Evolutionary conservation across 2,113 vertebrate species (phyloP).

Genomic region (Diadophis punctatus): DNA sequence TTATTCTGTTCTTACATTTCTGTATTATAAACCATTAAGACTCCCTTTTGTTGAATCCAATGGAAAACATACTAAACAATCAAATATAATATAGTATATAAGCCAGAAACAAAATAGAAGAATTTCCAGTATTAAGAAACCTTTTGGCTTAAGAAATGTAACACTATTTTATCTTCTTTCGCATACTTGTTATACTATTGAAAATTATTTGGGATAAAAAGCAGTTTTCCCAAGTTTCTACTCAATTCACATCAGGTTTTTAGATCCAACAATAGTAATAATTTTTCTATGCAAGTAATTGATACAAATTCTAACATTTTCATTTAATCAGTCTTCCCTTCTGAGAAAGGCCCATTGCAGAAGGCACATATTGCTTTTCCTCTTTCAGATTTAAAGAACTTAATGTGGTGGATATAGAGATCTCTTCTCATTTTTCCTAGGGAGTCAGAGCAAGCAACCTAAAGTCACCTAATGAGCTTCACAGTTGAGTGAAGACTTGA

Average conservation of each 20-base stretch:
- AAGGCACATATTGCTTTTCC: background rate
- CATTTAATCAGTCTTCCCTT: background rate
- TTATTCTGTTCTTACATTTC: background rate
- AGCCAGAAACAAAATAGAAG: background rate
- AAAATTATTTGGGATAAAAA: background rate
- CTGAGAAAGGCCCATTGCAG: no score
- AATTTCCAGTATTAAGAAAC: background rate
- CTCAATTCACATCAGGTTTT: background rate
- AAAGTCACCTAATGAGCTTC: background rate
- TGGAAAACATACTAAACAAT: background rate
- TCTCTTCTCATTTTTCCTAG: background rate
- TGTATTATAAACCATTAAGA: background rate
- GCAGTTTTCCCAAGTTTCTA: background rate
- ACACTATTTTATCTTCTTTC: background rate
- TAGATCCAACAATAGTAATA: background rate
- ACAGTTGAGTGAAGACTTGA: background rate
- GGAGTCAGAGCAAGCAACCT: background rate
- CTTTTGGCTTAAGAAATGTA: rapidly evolving
- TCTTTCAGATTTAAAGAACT: background rate
- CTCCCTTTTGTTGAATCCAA: background rate
- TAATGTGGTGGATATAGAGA: background rate
- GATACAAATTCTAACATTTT: background rate
- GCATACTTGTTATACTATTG: background rate
- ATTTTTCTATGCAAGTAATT: rapidly evolving
- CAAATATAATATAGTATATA: background rate